A percentile compares a stretch with the other conserved stretches of the same genome.
Conservation (phyloP, 2,888 invertebrate genomes). For the Lissocephala sabroskyi region DNA sequence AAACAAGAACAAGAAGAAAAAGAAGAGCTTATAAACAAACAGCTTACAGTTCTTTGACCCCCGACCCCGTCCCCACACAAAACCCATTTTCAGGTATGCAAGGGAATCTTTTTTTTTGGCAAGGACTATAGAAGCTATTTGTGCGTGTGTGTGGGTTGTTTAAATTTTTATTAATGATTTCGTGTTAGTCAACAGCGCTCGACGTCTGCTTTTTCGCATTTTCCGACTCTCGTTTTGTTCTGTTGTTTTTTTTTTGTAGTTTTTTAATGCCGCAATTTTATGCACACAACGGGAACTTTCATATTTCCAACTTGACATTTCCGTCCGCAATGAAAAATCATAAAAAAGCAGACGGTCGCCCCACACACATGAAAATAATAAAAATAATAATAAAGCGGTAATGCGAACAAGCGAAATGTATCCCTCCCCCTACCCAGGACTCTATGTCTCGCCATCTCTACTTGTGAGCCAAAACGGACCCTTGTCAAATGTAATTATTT, state of each 20-base stretch:
- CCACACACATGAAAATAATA: conserved; percentile 9
- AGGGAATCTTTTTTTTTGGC: conserved; percentile 1
- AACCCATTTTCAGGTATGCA: too few species aligned
- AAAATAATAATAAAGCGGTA: conserved; percentile 7
- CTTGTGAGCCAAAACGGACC: conserved; percentile 22
- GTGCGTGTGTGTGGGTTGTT: conserved; percentile 24
- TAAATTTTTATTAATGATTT: conserved; percentile 48
- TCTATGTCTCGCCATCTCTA: too few species aligned
- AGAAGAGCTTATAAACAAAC: conserved; percentile 16
- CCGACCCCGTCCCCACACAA: too few species aligned
- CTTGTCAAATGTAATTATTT: conserved; percentile 48
- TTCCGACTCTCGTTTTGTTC: background rate
- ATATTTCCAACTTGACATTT: conserved; percentile 17
- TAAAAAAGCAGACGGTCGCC: conserved; percentile 2
- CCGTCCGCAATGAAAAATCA: conserved; percentile 1
- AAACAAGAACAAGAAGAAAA: conserved; percentile 7
- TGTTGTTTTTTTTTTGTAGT: conserved; percentile 3
- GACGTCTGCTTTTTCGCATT: background rate
- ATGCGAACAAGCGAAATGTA: too few species aligned
- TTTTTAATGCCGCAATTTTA: conserved; percentile 8
- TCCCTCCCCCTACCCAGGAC: too few species aligned
- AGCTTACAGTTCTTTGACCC: conserved; percentile 23
- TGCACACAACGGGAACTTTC: conserved; percentile 10
- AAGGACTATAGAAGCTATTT: too few species aligned
- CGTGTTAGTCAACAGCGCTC: conserved; percentile 22